Evolutionary conservation across 2,888 invertebrate species (phyloP).

Genomic region (Drosophila tripunctata): DNA sequence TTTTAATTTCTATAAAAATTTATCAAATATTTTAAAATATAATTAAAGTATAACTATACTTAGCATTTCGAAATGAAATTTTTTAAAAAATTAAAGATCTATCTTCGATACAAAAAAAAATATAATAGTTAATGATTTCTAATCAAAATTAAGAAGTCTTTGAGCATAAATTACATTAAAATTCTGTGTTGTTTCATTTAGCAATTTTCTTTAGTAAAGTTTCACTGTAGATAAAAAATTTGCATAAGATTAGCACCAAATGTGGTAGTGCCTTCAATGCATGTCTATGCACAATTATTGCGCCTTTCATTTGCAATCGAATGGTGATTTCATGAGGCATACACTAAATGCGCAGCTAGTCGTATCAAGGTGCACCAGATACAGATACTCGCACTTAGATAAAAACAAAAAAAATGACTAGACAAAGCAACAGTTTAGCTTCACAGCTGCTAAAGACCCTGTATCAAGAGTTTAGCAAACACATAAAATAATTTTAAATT

Average conservation of each 20-base stretch:
- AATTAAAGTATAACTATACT: too few relatives aligned
- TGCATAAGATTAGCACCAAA: conserved; percentile 11
- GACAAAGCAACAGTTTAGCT: background rate
- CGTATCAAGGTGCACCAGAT: conserved; percentile 63
- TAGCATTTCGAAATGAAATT: too few relatives aligned
- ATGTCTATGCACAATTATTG: conserved; percentile 4
- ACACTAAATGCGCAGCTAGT: conserved; percentile 57
- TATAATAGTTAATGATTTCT: too few relatives aligned
- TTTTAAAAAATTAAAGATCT: too few relatives aligned
- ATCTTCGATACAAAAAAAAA: too few relatives aligned
- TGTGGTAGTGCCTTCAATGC: background rate
- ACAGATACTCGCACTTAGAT: conserved; percentile 34
- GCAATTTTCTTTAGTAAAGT: background rate
- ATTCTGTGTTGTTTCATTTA: too few relatives aligned
- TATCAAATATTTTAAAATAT: too few relatives aligned
- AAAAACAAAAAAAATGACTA: background rate
- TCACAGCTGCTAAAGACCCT: background rate
- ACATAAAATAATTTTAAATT: too few relatives aligned
- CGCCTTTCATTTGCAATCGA: conserved; percentile 45
- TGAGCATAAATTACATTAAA: too few relatives aligned
- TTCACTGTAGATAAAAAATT: background rate
- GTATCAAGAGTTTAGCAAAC: too few relatives aligned
- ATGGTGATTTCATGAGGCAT: conserved; percentile 49
- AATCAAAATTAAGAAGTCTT: too few relatives aligned
- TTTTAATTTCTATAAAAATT: too few relatives aligned